Conservation (phyloP, 2,113 vertebrate species). For the Hyaena hyaena region DNA sequence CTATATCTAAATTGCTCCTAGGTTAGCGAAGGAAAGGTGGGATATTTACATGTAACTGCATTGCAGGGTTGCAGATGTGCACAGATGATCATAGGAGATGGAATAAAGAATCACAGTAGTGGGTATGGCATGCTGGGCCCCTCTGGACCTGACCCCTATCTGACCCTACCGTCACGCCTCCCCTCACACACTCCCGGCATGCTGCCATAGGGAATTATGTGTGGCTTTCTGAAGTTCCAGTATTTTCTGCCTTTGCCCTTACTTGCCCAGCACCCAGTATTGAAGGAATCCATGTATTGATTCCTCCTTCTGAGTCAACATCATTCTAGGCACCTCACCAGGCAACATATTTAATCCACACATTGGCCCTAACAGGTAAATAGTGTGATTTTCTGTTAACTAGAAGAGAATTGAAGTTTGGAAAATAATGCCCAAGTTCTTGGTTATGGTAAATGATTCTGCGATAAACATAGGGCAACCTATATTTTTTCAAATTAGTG, state of each 20-base stretch:
- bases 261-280: accelerated
- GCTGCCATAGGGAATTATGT: background rate
- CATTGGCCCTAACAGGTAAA: background rate
- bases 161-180: accelerated
- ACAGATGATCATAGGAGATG: accelerated
- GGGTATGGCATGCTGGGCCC: accelerated
- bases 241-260: background rate
- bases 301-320: background rate
- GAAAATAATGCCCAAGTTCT: background rate
- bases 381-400: background rate
- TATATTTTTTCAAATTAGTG: too few species aligned
- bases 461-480: too few species aligned
- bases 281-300: accelerated
- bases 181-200: background rate
- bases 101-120: accelerated
- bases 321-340: background rate
- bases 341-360: background rate
- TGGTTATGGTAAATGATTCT: too few species aligned
- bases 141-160: accelerated
- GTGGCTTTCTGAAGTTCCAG: background rate
- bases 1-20: background rate
- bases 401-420: background rate
- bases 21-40: accelerated
- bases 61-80: too few species aligned
- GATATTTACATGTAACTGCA: background rate